A percentile compares a stretch with the other conserved stretches of the same genome.
These are phyloP conservation scores for Drosophila acutilabella DNA, from an alignment of 2,888 invertebrate species.

Conservation along the genomic window DNA sequence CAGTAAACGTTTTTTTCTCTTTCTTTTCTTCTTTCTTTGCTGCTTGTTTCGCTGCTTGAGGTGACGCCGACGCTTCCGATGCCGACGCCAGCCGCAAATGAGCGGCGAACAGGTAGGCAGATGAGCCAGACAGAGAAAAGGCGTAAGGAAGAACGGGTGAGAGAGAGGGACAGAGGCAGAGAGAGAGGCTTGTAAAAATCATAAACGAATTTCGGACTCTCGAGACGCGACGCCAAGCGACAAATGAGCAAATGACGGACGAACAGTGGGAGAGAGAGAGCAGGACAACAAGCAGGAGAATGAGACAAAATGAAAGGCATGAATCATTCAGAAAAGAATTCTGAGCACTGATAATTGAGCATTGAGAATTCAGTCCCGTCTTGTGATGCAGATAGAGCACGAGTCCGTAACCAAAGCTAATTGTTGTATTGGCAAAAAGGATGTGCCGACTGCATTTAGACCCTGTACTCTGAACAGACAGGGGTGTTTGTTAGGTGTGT, in stretches of 20 bases:
- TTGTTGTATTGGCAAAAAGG: conserved; percentile 56
- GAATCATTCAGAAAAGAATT: conserved; percentile 24
- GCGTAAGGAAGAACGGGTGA: neutral
- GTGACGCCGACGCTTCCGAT: conserved; percentile 17
- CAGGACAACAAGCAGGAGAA: neutral
- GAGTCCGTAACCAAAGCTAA: conserved; percentile 62
- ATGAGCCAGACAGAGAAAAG: neutral
- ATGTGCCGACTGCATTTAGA: conserved; percentile 22
- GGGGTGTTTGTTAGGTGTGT: no score
- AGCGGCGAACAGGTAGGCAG: conserved; percentile 42
- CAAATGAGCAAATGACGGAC: conserved; percentile 36
- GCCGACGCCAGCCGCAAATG: conserved; percentile 51
- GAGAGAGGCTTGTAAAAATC: conserved; percentile 19
- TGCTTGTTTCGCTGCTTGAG: no score
- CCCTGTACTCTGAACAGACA: no score
- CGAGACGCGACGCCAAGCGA: conserved; percentile 30
- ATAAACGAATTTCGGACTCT: conserved; percentile 17
- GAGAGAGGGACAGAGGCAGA: neutral
- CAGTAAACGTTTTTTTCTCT: conserved; percentile 65
- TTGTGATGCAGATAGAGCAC: conserved; percentile 72
- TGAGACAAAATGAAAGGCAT: neutral
- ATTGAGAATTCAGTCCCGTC: neutral
- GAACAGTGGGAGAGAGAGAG: no score
- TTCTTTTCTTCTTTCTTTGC: no score
- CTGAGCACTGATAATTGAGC: neutral